A percentile compares a stretch with the other conserved stretches of the same genome.
Conservation (phyloP, 2,113 vertebrate species). For the Laticauda laticaudata region DNA sequence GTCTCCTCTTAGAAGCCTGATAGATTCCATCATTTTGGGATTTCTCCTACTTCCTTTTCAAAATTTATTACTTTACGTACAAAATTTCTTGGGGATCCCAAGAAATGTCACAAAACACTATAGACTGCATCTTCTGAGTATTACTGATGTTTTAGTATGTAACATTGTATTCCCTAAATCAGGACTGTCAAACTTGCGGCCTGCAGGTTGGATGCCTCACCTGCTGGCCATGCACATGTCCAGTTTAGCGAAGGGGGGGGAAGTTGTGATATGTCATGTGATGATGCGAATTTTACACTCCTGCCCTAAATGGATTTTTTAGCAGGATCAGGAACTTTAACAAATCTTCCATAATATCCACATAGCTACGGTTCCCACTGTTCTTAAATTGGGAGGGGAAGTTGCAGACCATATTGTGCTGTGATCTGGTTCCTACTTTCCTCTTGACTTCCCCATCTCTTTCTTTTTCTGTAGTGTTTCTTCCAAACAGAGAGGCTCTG, state of each 20-base stretch:
- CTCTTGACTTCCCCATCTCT: background rate
- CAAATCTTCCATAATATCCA: background rate
- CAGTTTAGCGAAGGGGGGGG: too few relatives aligned
- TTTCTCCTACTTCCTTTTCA: background rate
- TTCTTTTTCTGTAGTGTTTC: background rate
- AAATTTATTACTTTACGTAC: background rate
- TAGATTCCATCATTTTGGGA: background rate
- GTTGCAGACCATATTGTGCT: background rate
- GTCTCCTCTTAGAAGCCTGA: background rate
- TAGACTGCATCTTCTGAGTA: background rate
- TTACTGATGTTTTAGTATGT: background rate
- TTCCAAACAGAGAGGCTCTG: background rate
- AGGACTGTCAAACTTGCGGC: too few relatives aligned
- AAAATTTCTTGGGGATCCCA: background rate
- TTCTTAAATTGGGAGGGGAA: background rate
- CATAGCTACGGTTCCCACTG: background rate
- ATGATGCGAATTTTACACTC: too few relatives aligned
- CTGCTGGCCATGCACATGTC: too few relatives aligned
- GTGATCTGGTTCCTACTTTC: background rate
- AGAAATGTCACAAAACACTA: background rate
- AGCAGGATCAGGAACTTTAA: background rate
- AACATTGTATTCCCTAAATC: background rate
- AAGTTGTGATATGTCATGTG: too few relatives aligned
- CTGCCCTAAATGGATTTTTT: background rate
- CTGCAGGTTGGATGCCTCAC: too few relatives aligned